Base-by-base conservation (phyloP, 1,140 invertebrate species). In the Potamilus streckersoni region DNA sequence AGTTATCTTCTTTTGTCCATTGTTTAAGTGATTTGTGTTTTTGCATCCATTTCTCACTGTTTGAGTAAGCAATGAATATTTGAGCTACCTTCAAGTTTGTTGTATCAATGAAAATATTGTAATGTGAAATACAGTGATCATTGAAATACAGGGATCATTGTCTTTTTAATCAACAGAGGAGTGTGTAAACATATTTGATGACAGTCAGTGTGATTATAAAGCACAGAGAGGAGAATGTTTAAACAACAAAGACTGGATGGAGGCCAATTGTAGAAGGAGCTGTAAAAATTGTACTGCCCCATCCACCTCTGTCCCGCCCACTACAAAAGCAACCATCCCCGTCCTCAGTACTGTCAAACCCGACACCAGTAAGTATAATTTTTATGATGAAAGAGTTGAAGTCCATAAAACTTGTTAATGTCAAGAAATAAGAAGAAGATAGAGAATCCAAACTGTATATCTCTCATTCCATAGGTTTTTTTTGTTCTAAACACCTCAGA, bases 121-220 rank as follows among this genome's bases (percentile, higher is more conserved):
- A 23, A 62, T 23, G 60, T n/a, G 20, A 62, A 62, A 19, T n/a
- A 8, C 60, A 62, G 60, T 2, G 19, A 62, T 23, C 16, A 19
- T 19, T 62, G 13, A 62, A 62, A 19, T n/a, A 8, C 60, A 62
- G 11, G 19, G 19, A 62, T 23, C 16, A 2, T 19, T 62, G 13
- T 62, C 14, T 49, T 17, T 71, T 17, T 71, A 19, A 12, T 61
- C 57, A 49, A 31, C 62, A 72, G 69, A 17, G 20, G 75, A 72
- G 55, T 77, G 75, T 58, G 71, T 72, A 49, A 77, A 77, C 57
- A 72, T 65, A 12, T 77, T 69, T 69, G 70, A 77, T 63, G 75
- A 77, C 62, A 23, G 16, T 56, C 75, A 77, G n/a, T 77, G 75
- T 57, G 59, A 56, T 11, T 64, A 27, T 17, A 72, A 70, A 70